A percentile compares a stretch with the other conserved stretches of the same genome.
phyloP scores from a whole-genome alignment of 2,113 vertebrate species.

The Arizona elegans region DNA sequence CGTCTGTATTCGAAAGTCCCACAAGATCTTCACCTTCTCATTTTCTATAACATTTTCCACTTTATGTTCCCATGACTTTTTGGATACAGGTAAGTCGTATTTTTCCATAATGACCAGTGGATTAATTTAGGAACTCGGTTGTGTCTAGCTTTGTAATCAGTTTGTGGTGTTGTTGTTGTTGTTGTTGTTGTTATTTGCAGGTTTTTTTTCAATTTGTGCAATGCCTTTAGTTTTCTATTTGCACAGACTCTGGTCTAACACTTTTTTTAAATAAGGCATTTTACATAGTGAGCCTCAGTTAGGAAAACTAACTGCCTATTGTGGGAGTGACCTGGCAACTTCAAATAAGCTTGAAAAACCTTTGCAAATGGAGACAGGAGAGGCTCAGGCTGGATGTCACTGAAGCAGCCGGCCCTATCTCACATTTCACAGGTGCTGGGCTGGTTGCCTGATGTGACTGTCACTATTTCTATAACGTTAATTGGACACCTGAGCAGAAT shows the following conservation, averaged over 20 bases:
- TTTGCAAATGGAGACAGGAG: neutral
- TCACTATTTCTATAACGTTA: neutral
- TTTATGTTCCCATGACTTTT: no score
- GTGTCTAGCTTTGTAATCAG: no score
- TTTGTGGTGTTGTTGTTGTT: neutral
- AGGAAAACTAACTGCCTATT: neutral
- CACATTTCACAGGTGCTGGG: neutral
- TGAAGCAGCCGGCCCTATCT: neutral
- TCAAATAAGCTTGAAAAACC: neutral
- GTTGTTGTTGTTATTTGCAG: neutral
- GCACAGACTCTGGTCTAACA: neutral
- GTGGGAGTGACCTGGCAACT: neutral
- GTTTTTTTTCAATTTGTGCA: neutral
- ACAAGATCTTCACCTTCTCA: no score
- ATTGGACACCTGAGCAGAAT: neutral
- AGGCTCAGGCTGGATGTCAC: neutral
- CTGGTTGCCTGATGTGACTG: neutral
- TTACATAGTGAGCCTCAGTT: neutral
- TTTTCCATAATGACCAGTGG: no score
- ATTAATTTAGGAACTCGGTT: no score
- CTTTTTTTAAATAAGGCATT: neutral
- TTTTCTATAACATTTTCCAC: no score
- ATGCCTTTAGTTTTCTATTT: neutral
- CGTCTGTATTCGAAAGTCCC: no score
- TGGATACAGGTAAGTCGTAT: no score